phyloP scores from a whole-genome alignment of 2,888 invertebrate species.

The Lymantria dispar region DNA sequence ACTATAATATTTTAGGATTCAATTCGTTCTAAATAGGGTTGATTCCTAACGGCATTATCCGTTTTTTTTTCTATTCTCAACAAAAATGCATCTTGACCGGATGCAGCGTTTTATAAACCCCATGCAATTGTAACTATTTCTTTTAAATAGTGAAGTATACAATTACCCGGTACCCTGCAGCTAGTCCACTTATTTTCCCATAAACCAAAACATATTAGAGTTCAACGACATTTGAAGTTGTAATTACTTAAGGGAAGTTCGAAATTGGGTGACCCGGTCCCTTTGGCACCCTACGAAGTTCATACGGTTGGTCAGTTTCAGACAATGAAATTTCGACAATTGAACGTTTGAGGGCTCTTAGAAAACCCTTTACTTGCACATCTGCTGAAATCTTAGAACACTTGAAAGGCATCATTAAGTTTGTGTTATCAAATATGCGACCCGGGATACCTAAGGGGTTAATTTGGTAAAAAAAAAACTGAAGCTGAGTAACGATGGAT shows the following conservation, averaged over 20 bases:
- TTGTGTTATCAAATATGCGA: conserved; percentile 39
- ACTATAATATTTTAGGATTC: not conserved
- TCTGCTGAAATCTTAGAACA: conserved; percentile 48
- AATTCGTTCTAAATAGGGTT: conserved; percentile 12
- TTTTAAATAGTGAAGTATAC: conserved; percentile 40
- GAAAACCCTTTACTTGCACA: conserved; percentile 50
- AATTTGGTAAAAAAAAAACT: not conserved
- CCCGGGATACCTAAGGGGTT: conserved; percentile 23
- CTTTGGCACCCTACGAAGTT: conserved; percentile 62
- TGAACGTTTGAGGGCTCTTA: conserved; percentile 51
- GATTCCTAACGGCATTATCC: conserved; percentile 22
- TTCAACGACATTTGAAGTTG: conserved; percentile 74
- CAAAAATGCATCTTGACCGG: conserved; percentile 44
- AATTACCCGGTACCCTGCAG: conserved; percentile 63
- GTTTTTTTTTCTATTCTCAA: conserved; percentile 11
- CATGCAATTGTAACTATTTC: conserved; percentile 54
- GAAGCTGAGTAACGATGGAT: not conserved
- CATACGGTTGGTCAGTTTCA: conserved; percentile 77
- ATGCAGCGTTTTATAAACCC: conserved; percentile 33
- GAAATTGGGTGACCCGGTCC: conserved; percentile 74
- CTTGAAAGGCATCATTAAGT: conserved; percentile 18
- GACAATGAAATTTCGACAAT: conserved; percentile 67
- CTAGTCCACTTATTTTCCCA: conserved; percentile 67
- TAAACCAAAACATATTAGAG: conserved; percentile 61
- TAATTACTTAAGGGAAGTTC: conserved; percentile 73